These are phyloP conservation scores for Urocynchramus pylzowi DNA, from an alignment of 2,113 vertebrate species.

Conservation along the genomic window DNA sequence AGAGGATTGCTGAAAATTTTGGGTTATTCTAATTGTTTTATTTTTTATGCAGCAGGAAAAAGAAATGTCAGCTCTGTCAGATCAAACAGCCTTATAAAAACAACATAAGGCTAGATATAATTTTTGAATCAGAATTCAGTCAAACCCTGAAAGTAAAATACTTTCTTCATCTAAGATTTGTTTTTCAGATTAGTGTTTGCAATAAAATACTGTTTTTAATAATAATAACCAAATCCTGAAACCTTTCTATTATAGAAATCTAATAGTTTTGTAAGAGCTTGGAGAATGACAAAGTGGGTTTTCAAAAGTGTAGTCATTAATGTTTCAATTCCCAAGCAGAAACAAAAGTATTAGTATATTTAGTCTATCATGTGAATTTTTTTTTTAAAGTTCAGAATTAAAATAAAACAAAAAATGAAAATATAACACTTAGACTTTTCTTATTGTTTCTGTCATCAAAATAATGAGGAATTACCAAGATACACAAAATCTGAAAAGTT, in stretches of 20 bases:
- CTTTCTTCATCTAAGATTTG: slow-evolving; percentile 25
- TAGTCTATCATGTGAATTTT: neutral
- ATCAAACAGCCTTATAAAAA: neutral
- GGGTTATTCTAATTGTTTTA: neutral
- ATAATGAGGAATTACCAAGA: neutral
- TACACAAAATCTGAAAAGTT: neutral
- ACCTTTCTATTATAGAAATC: neutral
- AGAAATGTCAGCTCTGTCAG: neutral
- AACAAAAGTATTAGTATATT: neutral
- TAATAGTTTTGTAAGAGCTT: neutral
- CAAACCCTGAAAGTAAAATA: neutral
- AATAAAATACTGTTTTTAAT: slow-evolving; percentile 40
- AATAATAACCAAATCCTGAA: neutral
- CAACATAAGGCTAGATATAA: neutral
- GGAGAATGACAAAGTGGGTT: neutral
- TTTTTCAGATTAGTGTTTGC: slow-evolving; percentile 39
- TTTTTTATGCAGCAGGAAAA: neutral
- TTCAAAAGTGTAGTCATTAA: neutral
- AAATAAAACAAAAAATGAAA: neutral
- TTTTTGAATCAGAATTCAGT: slow-evolving; percentile 22
- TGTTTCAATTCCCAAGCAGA: neutral
- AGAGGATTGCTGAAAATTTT: neutral
- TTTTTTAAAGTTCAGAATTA: neutral
- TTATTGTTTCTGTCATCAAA: neutral
- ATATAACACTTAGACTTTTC: neutral